These are phyloP conservation scores for Amphipoea oculea DNA, from an alignment of 2,888 invertebrate genomes.

Conservation along the genomic window DNA sequence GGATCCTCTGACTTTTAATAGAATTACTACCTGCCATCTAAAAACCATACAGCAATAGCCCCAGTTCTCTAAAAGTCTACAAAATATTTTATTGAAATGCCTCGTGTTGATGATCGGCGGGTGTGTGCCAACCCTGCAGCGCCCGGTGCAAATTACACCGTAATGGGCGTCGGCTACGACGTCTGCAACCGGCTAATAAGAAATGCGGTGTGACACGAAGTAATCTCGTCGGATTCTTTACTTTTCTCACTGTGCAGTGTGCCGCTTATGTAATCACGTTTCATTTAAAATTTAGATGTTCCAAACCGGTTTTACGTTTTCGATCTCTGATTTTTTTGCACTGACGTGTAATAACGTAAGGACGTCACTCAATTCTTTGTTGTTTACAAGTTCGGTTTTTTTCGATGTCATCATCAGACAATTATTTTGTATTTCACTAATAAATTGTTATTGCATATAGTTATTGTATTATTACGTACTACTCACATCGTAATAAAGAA, in stretches of 20 bases:
- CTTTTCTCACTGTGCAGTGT: conserved; percentile 28
- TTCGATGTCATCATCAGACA: conserved; percentile 5
- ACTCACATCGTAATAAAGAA: conserved; percentile 44
- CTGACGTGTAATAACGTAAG: background rate
- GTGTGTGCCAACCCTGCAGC: conserved; percentile 50
- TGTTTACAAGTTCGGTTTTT: background rate
- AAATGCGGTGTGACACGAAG: conserved; percentile 52
- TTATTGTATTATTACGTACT: conserved; percentile 26
- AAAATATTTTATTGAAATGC: conserved; percentile 11
- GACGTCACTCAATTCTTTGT: background rate
- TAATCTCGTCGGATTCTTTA: conserved; percentile 54
- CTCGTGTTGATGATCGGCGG: conserved; percentile 5
- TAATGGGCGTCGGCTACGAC: conserved; percentile 50
- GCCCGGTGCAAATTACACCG: conserved; percentile 56
- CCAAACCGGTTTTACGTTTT: conserved; percentile 24
- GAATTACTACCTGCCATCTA: background rate
- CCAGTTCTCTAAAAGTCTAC: background rate
- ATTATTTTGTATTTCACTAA: conserved; percentile 14
- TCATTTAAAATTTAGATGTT: conserved; percentile 59
- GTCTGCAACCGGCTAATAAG: conserved; percentile 60
- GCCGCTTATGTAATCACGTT: conserved; percentile 46
- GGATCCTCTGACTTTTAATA: background rate
- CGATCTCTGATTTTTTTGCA: conserved; percentile 12
- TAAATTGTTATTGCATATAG: conserved; percentile 47
- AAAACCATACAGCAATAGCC: background rate